Conservation (phyloP, 1,140 invertebrate species). For the Ridgeia piscesae region DNA sequence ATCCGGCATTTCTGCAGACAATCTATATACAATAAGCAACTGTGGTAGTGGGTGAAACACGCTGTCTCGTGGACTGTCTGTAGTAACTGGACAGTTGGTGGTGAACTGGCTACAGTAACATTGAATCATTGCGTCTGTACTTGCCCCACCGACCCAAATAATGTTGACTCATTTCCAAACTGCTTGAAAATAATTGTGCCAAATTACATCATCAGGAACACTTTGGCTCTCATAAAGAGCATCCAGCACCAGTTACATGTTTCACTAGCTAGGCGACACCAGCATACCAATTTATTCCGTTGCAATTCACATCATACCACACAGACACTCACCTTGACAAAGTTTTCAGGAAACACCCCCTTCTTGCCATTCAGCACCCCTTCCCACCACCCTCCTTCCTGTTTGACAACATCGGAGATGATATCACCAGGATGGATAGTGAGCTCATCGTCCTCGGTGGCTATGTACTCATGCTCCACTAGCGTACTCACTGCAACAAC, state of each 20-base stretch:
- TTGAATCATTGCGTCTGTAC: neutral
- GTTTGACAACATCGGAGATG: slow-evolving; percentile 77
- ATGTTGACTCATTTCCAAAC: neutral
- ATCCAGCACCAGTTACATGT: too few species aligned
- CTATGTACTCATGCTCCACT: slow-evolving; percentile 57
- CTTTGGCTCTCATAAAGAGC: too few species aligned
- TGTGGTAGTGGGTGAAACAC: neutral
- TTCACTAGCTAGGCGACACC: too few species aligned
- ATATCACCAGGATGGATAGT: slow-evolving; percentile 86
- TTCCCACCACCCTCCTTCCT: slow-evolving; percentile 61
- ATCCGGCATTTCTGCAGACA: neutral
- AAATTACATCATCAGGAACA: too few species aligned
- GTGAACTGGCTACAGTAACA: neutral
- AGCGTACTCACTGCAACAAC: slow-evolving; percentile 47
- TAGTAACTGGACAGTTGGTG: neutral
- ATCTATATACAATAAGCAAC: neutral
- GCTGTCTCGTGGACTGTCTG: neutral
- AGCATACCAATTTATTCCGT: too few species aligned
- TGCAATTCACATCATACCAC: neutral
- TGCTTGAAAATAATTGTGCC: too few species aligned
- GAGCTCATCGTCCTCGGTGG: slow-evolving; percentile 73
- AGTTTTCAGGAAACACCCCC: slow-evolving; percentile 62
- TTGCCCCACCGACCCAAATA: neutral
- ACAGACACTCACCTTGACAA: slow-evolving; percentile 54
- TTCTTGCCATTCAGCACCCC: slow-evolving; percentile 58